These are phyloP conservation scores for Oedothorax gibbosus DNA, from an alignment of 1,140 invertebrate genomes.

Conservation along the genomic window DNA sequence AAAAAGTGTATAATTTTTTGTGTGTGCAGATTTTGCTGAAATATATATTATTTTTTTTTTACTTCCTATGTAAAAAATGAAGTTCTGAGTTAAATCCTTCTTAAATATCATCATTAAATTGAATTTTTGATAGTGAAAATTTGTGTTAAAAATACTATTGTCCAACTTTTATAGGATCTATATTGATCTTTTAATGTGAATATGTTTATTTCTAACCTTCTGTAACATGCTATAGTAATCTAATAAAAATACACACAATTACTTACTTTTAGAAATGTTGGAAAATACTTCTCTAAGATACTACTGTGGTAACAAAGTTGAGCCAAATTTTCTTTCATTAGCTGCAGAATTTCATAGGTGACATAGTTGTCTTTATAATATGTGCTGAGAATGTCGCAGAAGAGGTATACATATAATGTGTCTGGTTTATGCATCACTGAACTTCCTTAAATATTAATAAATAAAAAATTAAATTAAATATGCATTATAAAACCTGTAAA, in stretches of 20 bases:
- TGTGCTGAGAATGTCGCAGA: slow-evolving; percentile 45
- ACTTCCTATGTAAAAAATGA: no score
- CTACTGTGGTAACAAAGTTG: slow-evolving; percentile 58
- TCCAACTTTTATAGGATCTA: no score
- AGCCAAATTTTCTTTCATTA: slow-evolving; percentile 46
- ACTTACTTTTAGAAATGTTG: slow-evolving; percentile 58
- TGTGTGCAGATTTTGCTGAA: not conserved
- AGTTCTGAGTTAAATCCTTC: no score
- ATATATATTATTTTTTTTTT: not conserved
- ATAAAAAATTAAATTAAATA: not conserved
- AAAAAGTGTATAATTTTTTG: no score
- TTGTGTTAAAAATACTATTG: no score
- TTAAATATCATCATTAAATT: no score
- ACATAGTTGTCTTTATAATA: slow-evolving; percentile 51
- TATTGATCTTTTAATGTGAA: no score
- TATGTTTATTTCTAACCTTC: no score
- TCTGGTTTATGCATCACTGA: slow-evolving; percentile 56
- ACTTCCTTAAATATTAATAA: slow-evolving; percentile 25
- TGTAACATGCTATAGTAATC: not conserved
- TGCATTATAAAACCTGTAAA: not conserved
- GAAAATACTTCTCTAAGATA: slow-evolving; percentile 56
- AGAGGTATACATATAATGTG: slow-evolving; percentile 43
- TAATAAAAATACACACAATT: not conserved
- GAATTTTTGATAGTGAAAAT: no score
- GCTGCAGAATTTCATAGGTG: slow-evolving; percentile 47